Percentiles rank a stretch among this genome's conserved stretches.
phyloP scores from a whole-genome alignment of 2,888 invertebrate genomes.

The Lithosia quadra region DNA sequence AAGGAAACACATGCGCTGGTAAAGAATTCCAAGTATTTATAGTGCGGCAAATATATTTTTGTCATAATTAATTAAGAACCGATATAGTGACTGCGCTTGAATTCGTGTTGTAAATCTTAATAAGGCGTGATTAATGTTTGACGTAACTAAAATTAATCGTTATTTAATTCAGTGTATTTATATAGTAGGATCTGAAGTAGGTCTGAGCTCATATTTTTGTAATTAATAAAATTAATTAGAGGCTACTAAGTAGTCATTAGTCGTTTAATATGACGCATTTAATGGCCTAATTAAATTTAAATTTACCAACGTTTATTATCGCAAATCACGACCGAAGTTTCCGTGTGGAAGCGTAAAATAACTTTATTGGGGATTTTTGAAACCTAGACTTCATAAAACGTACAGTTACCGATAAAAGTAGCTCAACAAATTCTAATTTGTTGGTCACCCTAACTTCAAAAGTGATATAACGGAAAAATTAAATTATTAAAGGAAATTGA shows the following conservation, averaged over 20 bases:
- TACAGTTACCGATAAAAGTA: too few relatives aligned
- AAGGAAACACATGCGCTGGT: too few relatives aligned
- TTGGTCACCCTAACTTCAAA: too few relatives aligned
- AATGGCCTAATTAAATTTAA: not conserved
- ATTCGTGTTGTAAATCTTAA: conserved; percentile 4
- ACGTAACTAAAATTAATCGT: not conserved
- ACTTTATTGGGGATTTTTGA: conserved; percentile 31
- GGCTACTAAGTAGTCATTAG: not conserved
- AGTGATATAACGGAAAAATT: too few relatives aligned
- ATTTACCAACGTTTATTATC: not conserved
- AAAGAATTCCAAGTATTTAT: too few relatives aligned
- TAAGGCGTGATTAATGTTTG: conserved; percentile 2
- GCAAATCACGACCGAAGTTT: conserved; percentile 23
- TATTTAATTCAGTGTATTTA: conserved; percentile 8
- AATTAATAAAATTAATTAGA: not conserved
- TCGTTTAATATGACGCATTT: not conserved
- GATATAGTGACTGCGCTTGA: conserved; percentile 4
- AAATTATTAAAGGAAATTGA: too few relatives aligned
- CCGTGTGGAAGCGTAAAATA: conserved; percentile 11
- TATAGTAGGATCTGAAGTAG: not conserved
- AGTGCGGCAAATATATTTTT: too few relatives aligned
- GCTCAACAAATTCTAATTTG: too few relatives aligned
- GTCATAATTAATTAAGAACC: conserved; percentile 7
- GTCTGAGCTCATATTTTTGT: not conserved
- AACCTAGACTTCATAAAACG: conserved; percentile 24